Conservation (phyloP, 2,888 invertebrate genomes). For the Cerceris ruficornis region DNA sequence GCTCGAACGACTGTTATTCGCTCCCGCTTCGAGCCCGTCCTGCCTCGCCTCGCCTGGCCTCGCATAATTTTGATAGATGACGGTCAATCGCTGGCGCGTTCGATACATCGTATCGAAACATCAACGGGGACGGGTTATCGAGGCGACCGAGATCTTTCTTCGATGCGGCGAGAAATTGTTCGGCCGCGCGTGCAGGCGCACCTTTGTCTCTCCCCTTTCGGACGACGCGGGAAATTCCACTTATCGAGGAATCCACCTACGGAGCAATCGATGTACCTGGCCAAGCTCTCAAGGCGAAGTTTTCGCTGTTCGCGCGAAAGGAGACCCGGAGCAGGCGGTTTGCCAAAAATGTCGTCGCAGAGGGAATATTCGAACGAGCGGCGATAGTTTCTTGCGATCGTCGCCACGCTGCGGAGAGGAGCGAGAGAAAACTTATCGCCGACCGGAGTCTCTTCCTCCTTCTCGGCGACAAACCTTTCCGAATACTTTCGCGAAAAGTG, state of each 20-base stretch:
- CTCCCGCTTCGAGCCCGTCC: too few species aligned
- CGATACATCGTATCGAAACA: too few species aligned
- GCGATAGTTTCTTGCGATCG: slow-evolving; percentile 30
- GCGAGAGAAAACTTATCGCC: background rate
- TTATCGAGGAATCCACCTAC: slow-evolving; percentile 15
- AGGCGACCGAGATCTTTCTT: too few species aligned
- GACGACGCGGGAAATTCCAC: background rate
- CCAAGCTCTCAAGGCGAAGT: slow-evolving; percentile 21
- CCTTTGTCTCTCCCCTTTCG: too few species aligned
- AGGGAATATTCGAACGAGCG: slow-evolving; percentile 52
- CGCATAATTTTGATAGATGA: too few species aligned
- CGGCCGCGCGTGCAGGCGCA: too few species aligned
- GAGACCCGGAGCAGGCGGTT: slow-evolving; percentile 39
- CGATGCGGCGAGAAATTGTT: too few species aligned
- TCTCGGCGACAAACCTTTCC: too few species aligned
- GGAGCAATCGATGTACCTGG: slow-evolving; percentile 10
- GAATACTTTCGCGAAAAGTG: background rate
- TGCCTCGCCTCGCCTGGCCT: too few species aligned
- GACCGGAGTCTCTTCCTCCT: background rate
- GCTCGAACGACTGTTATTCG: too few species aligned
- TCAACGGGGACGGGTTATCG: too few species aligned
- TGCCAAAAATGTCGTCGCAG: slow-evolving; percentile 57
- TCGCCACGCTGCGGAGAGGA: background rate
- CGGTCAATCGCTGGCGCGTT: too few species aligned
- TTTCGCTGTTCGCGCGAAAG: slow-evolving; percentile 7